phyloP scores from a whole-genome alignment of 2,888 invertebrate genomes.

The Alentia gelatinosa region DNA sequence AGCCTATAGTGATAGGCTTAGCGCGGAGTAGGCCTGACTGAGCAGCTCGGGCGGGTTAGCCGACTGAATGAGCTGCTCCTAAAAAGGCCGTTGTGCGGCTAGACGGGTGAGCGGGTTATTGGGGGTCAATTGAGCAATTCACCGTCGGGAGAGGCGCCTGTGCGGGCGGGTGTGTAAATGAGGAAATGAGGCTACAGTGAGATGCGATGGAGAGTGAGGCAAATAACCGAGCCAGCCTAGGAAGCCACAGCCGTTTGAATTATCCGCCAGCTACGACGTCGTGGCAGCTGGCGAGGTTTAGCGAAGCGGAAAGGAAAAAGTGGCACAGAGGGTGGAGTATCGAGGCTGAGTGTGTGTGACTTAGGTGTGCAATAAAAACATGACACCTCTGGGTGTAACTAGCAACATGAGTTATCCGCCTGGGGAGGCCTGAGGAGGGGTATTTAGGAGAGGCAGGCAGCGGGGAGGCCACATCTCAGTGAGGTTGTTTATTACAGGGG shows the following conservation, averaged over 20 bases:
- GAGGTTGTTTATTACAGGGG: background rate
- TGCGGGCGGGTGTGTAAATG: background rate
- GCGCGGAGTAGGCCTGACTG: background rate
- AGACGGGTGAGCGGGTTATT: background rate
- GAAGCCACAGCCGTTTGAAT: background rate
- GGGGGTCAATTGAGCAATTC: conserved; percentile 11
- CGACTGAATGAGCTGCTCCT: background rate
- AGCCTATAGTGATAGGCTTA: background rate
- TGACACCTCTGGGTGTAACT: background rate
- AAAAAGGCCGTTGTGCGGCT: too few species aligned
- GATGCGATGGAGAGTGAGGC: background rate
- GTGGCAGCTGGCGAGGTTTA: background rate
- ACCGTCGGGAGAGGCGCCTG: background rate
- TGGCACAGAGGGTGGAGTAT: background rate
- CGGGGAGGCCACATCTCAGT: background rate
- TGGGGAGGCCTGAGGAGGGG: background rate
- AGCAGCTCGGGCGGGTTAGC: too few species aligned
- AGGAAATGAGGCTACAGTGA: background rate
- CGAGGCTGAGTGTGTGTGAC: background rate
- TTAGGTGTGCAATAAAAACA: background rate
- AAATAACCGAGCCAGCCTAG: background rate
- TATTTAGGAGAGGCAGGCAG: background rate
- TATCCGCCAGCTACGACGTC: too few species aligned
- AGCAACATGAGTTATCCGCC: background rate
- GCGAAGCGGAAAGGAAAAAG: background rate